Evolutionary conservation across 1,140 invertebrate genomes (phyloP).

Genomic region (Zaprionus nigranus): DNA sequence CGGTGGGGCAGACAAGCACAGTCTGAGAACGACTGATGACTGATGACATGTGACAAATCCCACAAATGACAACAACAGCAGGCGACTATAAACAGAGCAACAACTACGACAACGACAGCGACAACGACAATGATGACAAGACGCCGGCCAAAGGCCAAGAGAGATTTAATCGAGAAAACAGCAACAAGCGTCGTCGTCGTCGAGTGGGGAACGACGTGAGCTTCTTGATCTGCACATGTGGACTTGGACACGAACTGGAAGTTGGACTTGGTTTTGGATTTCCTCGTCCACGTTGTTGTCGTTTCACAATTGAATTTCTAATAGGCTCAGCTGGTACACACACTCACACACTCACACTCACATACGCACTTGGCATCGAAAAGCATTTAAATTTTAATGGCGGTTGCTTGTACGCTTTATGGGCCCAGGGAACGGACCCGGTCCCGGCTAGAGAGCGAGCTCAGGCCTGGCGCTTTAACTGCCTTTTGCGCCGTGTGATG

Average conservation of each 20-base stretch:
- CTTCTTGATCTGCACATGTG: constrained; percentile 5
- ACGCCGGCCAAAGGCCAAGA: constrained; percentile 15
- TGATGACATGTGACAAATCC: constrained; percentile 52
- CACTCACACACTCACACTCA: constrained; percentile 5
- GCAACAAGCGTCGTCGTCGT: neutral
- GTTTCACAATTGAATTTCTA: constrained; percentile 75
- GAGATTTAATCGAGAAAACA: constrained; percentile 61
- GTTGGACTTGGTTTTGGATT: constrained; percentile 24
- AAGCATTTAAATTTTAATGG: constrained; percentile 81
- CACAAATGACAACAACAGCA: constrained; percentile 23
- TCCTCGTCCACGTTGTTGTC: constrained; percentile 6
- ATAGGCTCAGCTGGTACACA: constrained; percentile 58
- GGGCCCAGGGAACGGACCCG: constrained; percentile 18
- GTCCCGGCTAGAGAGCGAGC: neutral
- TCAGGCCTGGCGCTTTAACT: constrained; percentile 26
- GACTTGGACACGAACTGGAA: neutral
- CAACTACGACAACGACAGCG: neutral
- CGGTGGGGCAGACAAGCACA: neutral
- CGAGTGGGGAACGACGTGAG: constrained; percentile 4
- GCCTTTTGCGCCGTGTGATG: constrained; percentile 24
- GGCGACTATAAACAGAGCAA: constrained; percentile 27
- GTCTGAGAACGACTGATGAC: constrained; percentile 34
- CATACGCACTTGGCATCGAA: constrained; percentile 62
- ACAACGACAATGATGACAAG: constrained; percentile 7
- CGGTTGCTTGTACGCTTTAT: constrained; percentile 73